phyloP scores from a whole-genome alignment of 2,113 vertebrate genomes.

The Carlito syrichta region DNA sequence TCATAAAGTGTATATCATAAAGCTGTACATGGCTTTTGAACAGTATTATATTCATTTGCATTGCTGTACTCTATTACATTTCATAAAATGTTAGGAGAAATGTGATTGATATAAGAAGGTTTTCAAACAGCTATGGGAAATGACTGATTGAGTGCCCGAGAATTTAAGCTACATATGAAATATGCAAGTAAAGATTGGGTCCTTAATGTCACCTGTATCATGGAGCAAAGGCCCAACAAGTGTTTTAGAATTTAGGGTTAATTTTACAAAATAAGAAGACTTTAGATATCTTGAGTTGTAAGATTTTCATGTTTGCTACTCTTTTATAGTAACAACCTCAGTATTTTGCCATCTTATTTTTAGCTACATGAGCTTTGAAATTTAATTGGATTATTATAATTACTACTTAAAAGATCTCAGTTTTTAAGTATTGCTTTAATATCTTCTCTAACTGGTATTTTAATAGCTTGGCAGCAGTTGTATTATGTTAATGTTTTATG shows the following conservation, averaged over 20 bases:
- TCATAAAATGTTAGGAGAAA: slow-evolving; percentile 26
- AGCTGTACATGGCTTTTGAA: slow-evolving; percentile 6
- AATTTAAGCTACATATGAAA: neutral
- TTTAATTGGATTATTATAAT: slow-evolving; percentile 23
- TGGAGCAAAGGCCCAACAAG: neutral
- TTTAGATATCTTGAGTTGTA: slow-evolving; percentile 1
- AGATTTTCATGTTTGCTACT: neutral
- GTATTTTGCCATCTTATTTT: slow-evolving; percentile 26
- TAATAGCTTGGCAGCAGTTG: slow-evolving; percentile 22
- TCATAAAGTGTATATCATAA: neutral
- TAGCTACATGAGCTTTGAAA: neutral
- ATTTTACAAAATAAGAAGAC: neutral
- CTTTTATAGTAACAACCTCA: slow-evolving; percentile 8
- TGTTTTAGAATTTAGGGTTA: slow-evolving; percentile 10
- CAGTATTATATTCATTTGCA: slow-evolving; percentile 57
- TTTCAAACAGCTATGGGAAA: neutral
- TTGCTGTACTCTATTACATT: slow-evolving; percentile 29
- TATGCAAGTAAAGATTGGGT: slow-evolving; percentile 18
- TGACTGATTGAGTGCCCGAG: neutral
- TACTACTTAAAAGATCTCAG: neutral
- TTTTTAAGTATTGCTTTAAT: neutral
- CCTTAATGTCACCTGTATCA: neutral
- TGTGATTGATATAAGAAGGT: slow-evolving; percentile 33
- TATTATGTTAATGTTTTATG: slow-evolving; percentile 17
- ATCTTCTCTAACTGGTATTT: neutral